Base-by-base conservation (phyloP, 2,113 vertebrate species). In the Eleginops maclovinus region DNA sequence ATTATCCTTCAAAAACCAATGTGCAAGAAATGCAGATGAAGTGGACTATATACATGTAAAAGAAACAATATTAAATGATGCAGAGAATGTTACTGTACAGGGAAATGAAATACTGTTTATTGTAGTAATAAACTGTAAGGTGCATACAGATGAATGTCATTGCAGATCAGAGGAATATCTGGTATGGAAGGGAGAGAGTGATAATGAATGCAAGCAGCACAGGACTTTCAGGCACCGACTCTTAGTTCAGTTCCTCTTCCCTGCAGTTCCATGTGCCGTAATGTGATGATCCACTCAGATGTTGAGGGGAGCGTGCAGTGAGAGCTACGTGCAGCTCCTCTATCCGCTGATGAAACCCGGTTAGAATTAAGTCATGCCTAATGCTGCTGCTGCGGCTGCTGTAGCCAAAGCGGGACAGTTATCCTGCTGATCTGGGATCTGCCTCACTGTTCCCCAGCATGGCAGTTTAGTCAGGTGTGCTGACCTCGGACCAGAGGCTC, bases 401-500 rank as follows among this genome's bases (percentile, higher is more conserved):
- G 40, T 56, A 51, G 59, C 9, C 51, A 56, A 19, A 51, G 53
- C 15, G 74, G 54, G 66, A 41, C 40, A 59, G 66, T 83, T 44
- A 71, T 50, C 50, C 24, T 0, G 31, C 75, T 81, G 73, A 83
- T 75, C 83, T 62, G 43, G 51, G 47, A 71, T 72, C 72, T 64
- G 82, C 55, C 11, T 13, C 16, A 4, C n/a, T 3, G n/a, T 53
- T 59, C 19, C 61, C 40, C 11, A 17, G 60, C 12, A 9, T n/a
- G 63, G 31, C n/a, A 17, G 21, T 2, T 4, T 0, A 0, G 49
- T 60, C 50, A 62, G 60, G 77, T 65, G 65, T 0, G 14, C 10
- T 71, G 81, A 61, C 79, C 75, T 84, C 53, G 65, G 72, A 75
- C 5, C 78, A 77, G 78, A 70, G 65, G 24, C 14, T 13, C 4